Evolutionary conservation across 2,888 invertebrate species (phyloP).

Genomic region (Tipula vernalis): DNA sequence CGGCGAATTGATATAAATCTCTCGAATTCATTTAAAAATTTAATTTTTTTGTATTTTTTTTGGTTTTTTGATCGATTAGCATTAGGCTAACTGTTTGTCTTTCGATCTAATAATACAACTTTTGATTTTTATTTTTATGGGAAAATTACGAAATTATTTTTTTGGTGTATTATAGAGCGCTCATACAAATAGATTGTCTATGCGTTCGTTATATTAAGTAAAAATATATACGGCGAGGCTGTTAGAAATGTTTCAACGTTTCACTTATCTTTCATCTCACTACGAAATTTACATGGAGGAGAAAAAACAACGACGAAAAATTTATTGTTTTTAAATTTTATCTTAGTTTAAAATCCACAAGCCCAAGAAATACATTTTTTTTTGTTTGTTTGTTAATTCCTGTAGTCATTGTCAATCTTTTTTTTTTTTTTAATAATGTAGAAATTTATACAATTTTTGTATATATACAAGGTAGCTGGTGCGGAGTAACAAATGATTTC

Average conservation of each 20-base stretch:
- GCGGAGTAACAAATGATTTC: neutral
- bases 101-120: neutral
- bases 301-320: neutral
- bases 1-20: neutral
- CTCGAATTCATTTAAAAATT: neutral
- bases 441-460: neutral
- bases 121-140: neutral
- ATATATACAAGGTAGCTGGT: neutral
- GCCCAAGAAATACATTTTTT: neutral
- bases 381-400: neutral
- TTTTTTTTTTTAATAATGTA: neutral
- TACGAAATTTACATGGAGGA: neutral
- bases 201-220: neutral
- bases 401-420: neutral
- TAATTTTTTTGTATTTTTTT: neutral
- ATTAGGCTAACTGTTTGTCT: slow-evolving; percentile 4
- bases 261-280: neutral
- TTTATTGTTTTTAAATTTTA: neutral
- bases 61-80: neutral
- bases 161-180: neutral
- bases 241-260: slow-evolving; percentile 4
- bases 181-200: neutral
- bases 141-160: neutral
- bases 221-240: neutral
- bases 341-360: neutral